A percentile compares a stretch with the other conserved stretches of the same genome.
Evolutionary conservation across 2,888 invertebrate species (phyloP).

Genomic region (Brachyptera putata): DNA sequence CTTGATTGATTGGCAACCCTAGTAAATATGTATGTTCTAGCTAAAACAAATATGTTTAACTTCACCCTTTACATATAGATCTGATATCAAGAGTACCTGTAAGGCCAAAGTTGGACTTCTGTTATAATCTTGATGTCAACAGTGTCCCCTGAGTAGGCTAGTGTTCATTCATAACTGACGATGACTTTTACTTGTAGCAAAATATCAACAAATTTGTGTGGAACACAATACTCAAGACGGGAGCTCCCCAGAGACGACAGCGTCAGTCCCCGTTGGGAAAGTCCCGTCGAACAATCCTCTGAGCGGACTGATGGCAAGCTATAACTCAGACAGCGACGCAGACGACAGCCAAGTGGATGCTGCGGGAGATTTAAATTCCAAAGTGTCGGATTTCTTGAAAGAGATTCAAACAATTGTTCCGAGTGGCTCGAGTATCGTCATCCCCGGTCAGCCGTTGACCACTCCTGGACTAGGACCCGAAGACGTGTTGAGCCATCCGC

Average conservation of each 20-base stretch:
- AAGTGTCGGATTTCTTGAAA: constrained; percentile 36
- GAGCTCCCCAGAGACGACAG: constrained; percentile 15
- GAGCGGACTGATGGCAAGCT: constrained; percentile 34
- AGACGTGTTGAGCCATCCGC: constrained; percentile 4
- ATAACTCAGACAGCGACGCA: constrained; percentile 35
- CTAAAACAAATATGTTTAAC: not conserved
- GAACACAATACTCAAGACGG: constrained; percentile 31
- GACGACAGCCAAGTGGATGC: constrained; percentile 29
- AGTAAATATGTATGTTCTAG: not conserved
- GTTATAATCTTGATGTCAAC: no score
- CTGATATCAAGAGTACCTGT: not conserved
- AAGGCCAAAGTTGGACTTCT: no score
- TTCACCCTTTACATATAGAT: no score
- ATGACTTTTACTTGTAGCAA: constrained; percentile 33
- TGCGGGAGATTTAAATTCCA: constrained; percentile 32
- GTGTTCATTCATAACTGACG: not conserved
- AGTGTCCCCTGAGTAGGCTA: not conserved
- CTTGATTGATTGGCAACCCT: no score
- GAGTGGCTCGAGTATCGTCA: constrained; percentile 6
- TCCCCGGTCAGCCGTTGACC: constrained; percentile 5
- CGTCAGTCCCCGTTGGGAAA: constrained; percentile 16
- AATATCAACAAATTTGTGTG: constrained; percentile 38
- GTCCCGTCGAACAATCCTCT: constrained; percentile 28
- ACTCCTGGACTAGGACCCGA: constrained; percentile 9
- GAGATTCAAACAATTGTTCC: constrained; percentile 29